Percentiles rank a stretch among this genome's conserved stretches.
phyloP scores from a whole-genome alignment of 2,888 invertebrate genomes.

The Nysson spinosus region DNA sequence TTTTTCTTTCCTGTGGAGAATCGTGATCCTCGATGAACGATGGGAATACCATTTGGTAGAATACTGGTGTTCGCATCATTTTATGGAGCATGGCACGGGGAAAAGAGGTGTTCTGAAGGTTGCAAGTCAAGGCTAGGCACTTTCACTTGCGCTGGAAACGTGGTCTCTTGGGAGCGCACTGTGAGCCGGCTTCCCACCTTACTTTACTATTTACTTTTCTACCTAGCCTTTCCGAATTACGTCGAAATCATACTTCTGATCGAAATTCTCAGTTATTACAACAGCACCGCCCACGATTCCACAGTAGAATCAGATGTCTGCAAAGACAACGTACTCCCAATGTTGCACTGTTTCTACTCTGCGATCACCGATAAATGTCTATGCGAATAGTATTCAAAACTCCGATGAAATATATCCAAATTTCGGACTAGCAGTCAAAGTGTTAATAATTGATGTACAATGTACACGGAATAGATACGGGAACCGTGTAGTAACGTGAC shows the following conservation, averaged over 20 bases:
- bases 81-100: constrained; percentile 19
- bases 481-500: too few species aligned
- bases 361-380: too few species aligned
- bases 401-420: too few species aligned
- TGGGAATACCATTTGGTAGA: constrained; percentile 22
- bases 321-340: too few species aligned
- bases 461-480: too few species aligned
- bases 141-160: constrained; percentile 65
- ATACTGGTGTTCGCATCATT: constrained; percentile 29
- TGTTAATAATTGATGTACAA: too few species aligned
- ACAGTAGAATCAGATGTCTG: too few species aligned
- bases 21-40: neutral
- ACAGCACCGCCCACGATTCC: neutral
- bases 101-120: constrained; percentile 68
- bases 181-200: constrained; percentile 71
- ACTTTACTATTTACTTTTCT: constrained; percentile 63
- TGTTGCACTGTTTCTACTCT: too few species aligned
- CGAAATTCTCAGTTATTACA: constrained; percentile 22
- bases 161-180: constrained; percentile 71
- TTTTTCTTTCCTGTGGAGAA: neutral
- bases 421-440: too few species aligned
- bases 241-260: constrained; percentile 37
- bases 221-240: constrained; percentile 13
- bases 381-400: too few species aligned
- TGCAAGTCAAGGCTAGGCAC: constrained; percentile 76